Evolutionary conservation across 2,113 vertebrate species (phyloP), one percentile per base, ranked within the genome.

Genomic region (Pedionomus torquatus): DNA sequence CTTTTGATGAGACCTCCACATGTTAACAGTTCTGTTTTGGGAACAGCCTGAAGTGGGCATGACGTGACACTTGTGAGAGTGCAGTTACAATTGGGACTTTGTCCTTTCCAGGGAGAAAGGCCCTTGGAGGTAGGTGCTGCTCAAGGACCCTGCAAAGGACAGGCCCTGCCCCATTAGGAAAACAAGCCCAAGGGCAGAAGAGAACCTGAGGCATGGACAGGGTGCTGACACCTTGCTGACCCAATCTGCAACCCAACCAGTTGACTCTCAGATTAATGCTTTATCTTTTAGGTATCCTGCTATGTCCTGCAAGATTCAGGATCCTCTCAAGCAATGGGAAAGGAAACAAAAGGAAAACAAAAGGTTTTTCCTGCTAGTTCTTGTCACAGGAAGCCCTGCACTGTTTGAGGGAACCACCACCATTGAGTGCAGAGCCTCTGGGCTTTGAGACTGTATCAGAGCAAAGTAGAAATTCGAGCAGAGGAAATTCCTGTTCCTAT

Each of bases 281-380:
- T 96, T 64, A 46, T 76, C 76, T 28, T 15, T 39, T 30, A n/a
- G 41, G n/a, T 51, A 49, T 76, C 54, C 23, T 79, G 72, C 61
- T 74, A 33, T 26, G 72, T 78, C 57, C 84, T 84, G 72, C 52
- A 76, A 68, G 37, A 51, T 83, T 26, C 33, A 16, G 66, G 57
- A 65, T 49, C 81, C 90, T 86, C 78, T 46, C 60, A 25, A 61
- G 95, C 64, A 41, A 18, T 7, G 41, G 83, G 49, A 79, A 70
- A 52, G 95, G 89, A 91, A 91, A 80, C 93, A 77, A n/a, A 21
- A 87, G 87, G 68, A 76, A 70, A 89, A 94, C 95, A 95, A 94
- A 96, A 49, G 83, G 76, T 0, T 91, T 95, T 95, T 97, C 93
- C 95, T 94, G 91, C 89, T 52, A 54, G 51, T 5, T 80, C 13